phyloP scores from a whole-genome alignment of 2,113 vertebrate species.

The Isichthys henryi region DNA sequence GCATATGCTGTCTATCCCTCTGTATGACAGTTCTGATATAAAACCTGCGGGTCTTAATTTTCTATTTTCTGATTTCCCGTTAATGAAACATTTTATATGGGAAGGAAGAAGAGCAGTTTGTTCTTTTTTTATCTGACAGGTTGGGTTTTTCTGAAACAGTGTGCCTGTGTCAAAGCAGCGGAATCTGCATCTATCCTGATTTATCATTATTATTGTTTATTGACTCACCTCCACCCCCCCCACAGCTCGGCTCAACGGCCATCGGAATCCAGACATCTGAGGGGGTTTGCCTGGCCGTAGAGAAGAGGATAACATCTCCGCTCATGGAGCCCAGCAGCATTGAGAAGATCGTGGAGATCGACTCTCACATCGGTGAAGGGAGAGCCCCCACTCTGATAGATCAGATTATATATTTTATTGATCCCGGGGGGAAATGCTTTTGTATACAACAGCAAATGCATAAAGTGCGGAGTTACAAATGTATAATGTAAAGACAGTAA shows the following conservation, averaged over 20 bases:
- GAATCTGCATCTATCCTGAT: background rate
- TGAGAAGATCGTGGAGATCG: constrained; percentile 97
- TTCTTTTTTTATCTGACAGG: background rate
- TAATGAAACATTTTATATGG: background rate
- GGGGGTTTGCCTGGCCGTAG: constrained; percentile 93
- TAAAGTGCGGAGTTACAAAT: background rate
- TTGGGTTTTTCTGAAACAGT: background rate
- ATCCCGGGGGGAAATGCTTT: background rate
- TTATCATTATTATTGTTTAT: background rate
- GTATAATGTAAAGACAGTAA: background rate
- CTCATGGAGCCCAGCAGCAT: constrained; percentile 99
- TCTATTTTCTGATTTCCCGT: background rate
- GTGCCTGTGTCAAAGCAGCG: background rate
- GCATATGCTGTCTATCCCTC: background rate
- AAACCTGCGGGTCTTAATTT: background rate
- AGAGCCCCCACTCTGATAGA: background rate
- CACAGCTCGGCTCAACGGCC: constrained; percentile 90
- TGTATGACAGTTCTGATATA: background rate
- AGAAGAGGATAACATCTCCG: constrained; percentile 95
- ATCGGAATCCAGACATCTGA: constrained; percentile 96
- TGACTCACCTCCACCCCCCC: constrained; percentile 11
- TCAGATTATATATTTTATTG: background rate
- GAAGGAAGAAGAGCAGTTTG: background rate
- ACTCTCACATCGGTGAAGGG: constrained; percentile 83
- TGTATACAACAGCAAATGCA: background rate